phyloP scores from a whole-genome alignment of 2,888 invertebrate species.

The Habrosyne pyritoides region DNA sequence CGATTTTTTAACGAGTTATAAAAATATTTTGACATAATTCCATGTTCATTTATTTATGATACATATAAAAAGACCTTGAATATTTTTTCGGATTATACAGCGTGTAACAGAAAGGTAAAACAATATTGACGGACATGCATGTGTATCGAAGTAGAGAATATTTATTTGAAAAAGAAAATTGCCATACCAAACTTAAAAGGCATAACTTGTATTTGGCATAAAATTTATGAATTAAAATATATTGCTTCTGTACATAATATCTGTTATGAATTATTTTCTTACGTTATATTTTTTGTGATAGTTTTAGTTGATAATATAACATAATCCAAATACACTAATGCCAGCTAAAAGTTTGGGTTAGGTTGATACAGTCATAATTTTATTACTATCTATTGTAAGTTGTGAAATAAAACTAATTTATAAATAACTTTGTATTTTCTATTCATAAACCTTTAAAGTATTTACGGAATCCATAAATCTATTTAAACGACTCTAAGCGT shows the following conservation, averaged over 20 bases:
- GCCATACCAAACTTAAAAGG: conserved; percentile 4
- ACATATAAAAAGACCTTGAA: too few species aligned
- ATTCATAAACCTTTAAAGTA: conserved; percentile 1
- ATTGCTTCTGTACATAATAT: conserved; percentile 60
- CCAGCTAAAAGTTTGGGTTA: conserved; percentile 81
- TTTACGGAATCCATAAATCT: not conserved
- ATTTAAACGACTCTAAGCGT: too few species aligned
- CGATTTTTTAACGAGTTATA: not conserved
- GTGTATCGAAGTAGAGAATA: too few species aligned
- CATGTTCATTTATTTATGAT: too few species aligned
- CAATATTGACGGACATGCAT: too few species aligned
- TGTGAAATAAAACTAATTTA: conserved; percentile 82
- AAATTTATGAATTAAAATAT: conserved; percentile 29
- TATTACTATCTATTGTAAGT: conserved; percentile 74
- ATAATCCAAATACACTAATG: conserved; percentile 81
- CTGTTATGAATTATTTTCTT: conserved; percentile 48
- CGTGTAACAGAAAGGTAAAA: too few species aligned
- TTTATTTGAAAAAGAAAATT: not conserved
- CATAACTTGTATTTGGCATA: conserved; percentile 24
- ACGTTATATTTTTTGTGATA: conserved; percentile 72
- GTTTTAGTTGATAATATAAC: conserved; percentile 62
- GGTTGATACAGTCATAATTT: conserved; percentile 79
- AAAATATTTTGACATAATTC: not conserved
- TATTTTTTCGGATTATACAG: too few species aligned
- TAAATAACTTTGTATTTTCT: conserved; percentile 43